Percentiles rank a stretch among this genome's conserved stretches.
Conservation (phyloP, 64 coral and sea anemone species). For the Montipora foliosa region DNA sequence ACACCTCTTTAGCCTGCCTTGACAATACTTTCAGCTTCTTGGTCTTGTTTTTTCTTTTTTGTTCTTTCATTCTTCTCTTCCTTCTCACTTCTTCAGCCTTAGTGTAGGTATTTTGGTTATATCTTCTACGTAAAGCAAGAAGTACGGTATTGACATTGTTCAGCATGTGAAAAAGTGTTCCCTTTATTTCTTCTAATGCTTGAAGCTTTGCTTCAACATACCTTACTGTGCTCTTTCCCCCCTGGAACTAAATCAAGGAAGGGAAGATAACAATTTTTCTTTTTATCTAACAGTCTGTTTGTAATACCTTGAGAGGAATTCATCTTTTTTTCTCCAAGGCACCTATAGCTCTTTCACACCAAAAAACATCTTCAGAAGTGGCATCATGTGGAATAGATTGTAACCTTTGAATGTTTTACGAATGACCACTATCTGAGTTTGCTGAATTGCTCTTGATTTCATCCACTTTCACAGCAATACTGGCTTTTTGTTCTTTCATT, state of each 20-base stretch:
- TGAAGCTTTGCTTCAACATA: slow-evolving; percentile 15
- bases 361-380: slow-evolving; percentile 13
- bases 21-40: no score
- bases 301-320: slow-evolving; percentile 38
- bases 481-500: no score
- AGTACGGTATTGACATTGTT: no score
- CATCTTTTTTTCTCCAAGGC: slow-evolving; percentile 57
- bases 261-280: neutral
- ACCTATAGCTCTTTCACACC: slow-evolving; percentile 38
- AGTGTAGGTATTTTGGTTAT: no score
- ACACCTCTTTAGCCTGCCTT: neutral
- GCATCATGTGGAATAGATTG: slow-evolving; percentile 12
- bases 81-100: neutral
- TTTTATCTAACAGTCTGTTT: neutral
- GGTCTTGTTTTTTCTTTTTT: neutral
- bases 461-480: neutral
- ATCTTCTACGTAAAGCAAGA: no score
- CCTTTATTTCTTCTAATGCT: neutral
- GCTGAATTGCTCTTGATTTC: slow-evolving; percentile 16
- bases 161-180: no score
- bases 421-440: slow-evolving; percentile 1
- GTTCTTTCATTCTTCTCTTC: slow-evolving; percentile 7
- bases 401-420: slow-evolving; percentile 15
- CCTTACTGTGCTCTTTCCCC: neutral
- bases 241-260: neutral